A percentile compares a stretch with the other conserved stretches of the same genome.
phyloP scores from a whole-genome alignment of 2,888 invertebrate species.

The Oegoconia quadripuncta region DNA sequence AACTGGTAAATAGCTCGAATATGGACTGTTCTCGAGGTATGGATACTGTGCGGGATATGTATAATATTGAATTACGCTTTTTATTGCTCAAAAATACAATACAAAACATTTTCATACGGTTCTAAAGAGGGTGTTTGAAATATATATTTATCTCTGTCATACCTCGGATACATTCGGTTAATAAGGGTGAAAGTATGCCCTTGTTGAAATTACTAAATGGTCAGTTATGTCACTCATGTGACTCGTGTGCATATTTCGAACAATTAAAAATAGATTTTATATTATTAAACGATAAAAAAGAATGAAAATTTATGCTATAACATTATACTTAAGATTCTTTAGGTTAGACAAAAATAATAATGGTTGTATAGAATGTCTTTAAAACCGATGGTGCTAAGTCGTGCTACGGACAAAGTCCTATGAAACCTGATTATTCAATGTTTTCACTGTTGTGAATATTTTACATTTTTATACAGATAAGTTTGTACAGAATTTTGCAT shows the following conservation, averaged over 20 bases:
- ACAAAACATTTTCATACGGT: too few relatives aligned
- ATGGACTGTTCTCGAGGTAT: background rate
- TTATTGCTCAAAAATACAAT: too few relatives aligned
- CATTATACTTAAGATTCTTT: constrained; percentile 5
- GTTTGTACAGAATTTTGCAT: constrained; percentile 64
- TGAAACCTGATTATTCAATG: constrained; percentile 53
- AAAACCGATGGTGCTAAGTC: constrained; percentile 68
- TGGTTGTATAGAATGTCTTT: constrained; percentile 32
- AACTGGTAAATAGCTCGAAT: background rate
- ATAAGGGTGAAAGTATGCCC: too few relatives aligned
- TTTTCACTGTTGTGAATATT: constrained; percentile 64
- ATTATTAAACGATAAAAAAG: too few relatives aligned
- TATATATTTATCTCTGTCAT: too few relatives aligned
- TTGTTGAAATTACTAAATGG: constrained; percentile 14
- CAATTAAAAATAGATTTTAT: too few relatives aligned
- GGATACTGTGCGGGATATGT: too few relatives aligned
- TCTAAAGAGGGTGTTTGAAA: too few relatives aligned
- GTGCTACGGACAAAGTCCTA: constrained; percentile 71
- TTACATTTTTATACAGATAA: constrained; percentile 43
- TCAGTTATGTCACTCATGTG: constrained; percentile 43
- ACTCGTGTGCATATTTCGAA: too few relatives aligned
- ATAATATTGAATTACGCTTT: too few relatives aligned
- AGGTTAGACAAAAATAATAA: constrained; percentile 25
- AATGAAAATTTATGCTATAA: too few relatives aligned
- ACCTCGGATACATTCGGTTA: too few relatives aligned